A percentile compares a stretch with the other conserved stretches of the same genome.
phyloP scores from a whole-genome alignment of 2,113 vertebrate species.

The Rhegmatorhina hoffmannsi region DNA sequence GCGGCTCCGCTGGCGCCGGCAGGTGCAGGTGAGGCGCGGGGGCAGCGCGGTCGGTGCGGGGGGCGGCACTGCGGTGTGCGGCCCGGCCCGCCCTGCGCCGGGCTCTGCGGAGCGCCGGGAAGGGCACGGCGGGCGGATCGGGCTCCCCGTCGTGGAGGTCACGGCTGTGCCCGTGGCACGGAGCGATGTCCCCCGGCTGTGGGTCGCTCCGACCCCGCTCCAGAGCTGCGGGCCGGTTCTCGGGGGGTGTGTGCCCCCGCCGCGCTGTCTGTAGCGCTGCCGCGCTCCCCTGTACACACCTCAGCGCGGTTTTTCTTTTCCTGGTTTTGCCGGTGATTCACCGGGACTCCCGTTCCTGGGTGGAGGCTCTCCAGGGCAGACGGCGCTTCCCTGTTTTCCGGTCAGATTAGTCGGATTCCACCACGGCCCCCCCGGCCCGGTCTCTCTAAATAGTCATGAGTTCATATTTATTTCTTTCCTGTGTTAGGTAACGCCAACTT shows the following conservation, averaged over 20 bases:
- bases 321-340: not conserved
- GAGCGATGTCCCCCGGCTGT: not conserved
- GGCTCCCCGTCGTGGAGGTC: not conserved
- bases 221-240: accelerated
- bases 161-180: not conserved
- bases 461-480: not conserved
- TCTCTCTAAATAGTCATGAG: not conserved
- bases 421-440: not conserved
- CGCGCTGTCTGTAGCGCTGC: accelerated
- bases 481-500: not conserved
- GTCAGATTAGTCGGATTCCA: slow-evolving; percentile 10
- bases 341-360: not conserved
- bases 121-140: not conserved
- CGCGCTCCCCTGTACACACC: not conserved
- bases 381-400: slow-evolving; percentile 16
- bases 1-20: too few relatives aligned
- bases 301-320: not conserved
- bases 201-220: not conserved
- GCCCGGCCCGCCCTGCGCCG: not conserved
- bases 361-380: slow-evolving; percentile 10
- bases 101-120: not conserved
- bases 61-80: not conserved
- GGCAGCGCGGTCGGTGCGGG: not conserved
- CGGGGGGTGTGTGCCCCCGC: not conserved
- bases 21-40: slow-evolving; percentile 70